phyloP scores from a whole-genome alignment of 2,888 invertebrate genomes.

The Scaptomyza cyrtandrae region DNA sequence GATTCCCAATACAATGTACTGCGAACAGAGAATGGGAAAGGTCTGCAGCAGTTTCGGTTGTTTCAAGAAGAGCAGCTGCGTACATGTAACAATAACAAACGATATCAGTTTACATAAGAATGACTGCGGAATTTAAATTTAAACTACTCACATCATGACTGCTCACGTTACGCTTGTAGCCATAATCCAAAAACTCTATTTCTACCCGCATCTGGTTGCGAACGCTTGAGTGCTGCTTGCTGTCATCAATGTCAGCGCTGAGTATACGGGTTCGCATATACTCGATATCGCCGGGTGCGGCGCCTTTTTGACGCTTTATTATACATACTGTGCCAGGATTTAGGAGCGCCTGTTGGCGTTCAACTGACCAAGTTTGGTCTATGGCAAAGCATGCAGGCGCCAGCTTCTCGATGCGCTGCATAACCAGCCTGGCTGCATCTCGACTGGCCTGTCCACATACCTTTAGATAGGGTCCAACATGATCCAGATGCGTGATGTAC shows the following conservation, averaged over 20 bases:
- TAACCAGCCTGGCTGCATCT: constrained; percentile 78
- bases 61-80: constrained; percentile 81
- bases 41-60: constrained; percentile 75
- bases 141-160: constrained; percentile 85
- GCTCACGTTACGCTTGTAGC: constrained; percentile 87
- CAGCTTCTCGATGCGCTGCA: constrained; percentile 75
- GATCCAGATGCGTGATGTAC: constrained; percentile 86
- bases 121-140: background rate
- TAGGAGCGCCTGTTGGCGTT: constrained; percentile 75
- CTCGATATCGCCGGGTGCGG: constrained; percentile 75
- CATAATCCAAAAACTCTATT: constrained; percentile 89
- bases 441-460: constrained; percentile 88
- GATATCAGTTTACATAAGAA: constrained; percentile 25
- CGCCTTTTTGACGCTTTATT: constrained; percentile 84
- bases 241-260: constrained; percentile 54
- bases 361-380: constrained; percentile 61
- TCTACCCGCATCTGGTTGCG: constrained; percentile 87
- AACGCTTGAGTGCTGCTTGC: constrained; percentile 9
- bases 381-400: constrained; percentile 79
- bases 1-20: constrained; percentile 82
- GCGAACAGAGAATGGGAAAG: constrained; percentile 77
- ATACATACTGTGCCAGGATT: constrained; percentile 77
- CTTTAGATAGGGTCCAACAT: constrained; percentile 88
- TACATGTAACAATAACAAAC: background rate
- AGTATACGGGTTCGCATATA: constrained; percentile 84